Conservation (phyloP, 2,113 vertebrate species). For the Girardinichthys multiradiatus region DNA sequence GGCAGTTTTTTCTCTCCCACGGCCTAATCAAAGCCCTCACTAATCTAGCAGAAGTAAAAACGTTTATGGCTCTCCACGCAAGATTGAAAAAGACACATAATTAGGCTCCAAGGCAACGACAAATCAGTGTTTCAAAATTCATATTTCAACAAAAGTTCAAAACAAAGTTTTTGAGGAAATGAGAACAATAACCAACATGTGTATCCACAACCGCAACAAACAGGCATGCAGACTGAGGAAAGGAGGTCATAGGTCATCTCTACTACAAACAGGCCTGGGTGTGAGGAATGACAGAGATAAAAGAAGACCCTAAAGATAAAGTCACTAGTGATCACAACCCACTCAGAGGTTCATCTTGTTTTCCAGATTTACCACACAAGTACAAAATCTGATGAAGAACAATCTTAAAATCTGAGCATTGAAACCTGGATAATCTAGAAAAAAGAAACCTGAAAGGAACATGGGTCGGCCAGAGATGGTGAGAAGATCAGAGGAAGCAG, state of each 20-base stretch:
- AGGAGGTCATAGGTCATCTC: conserved; percentile 41
- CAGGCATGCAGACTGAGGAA: conserved; percentile 16
- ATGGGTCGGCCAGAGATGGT: no score
- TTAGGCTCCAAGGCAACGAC: background rate
- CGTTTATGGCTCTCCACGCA: background rate
- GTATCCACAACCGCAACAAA: background rate
- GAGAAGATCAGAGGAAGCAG: no score
- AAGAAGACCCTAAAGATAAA: background rate
- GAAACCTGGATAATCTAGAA: no score
- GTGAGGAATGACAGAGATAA: conserved; percentile 45
- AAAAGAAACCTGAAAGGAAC: no score
- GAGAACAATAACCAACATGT: background rate
- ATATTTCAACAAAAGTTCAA: background rate
- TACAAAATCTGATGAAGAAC: no score
- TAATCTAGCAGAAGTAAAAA: conserved; percentile 6
- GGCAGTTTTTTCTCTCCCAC: conserved; percentile 9
- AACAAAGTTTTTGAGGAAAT: background rate
- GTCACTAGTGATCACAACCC: no score
- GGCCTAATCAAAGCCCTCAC: background rate
- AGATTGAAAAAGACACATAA: background rate
- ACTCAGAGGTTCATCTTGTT: no score
- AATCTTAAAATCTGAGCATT: no score
- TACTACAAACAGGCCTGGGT: conserved; percentile 45
- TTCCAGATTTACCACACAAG: no score
- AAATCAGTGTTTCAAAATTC: background rate